phyloP scores from a whole-genome alignment of 2,888 invertebrate species.

The Cinara cedri region DNA sequence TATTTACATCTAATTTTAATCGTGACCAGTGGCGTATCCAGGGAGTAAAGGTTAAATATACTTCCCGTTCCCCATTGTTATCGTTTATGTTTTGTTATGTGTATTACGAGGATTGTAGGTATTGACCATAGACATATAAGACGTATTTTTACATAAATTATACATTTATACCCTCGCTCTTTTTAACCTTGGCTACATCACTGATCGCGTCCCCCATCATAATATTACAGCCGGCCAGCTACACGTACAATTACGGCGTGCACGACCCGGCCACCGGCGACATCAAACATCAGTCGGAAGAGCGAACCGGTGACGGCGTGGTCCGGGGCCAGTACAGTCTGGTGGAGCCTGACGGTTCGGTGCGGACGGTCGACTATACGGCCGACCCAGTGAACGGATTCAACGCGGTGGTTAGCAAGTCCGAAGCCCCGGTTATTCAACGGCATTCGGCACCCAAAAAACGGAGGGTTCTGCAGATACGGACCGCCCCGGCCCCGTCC shows the following conservation, averaged over 20 bases:
- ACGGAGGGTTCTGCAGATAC: no score
- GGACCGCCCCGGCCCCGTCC: not conserved
- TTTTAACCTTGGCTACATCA: no score
- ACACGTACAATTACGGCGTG: slow-evolving; percentile 57
- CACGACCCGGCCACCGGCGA: slow-evolving; percentile 58
- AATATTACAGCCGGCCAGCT: slow-evolving; percentile 49
- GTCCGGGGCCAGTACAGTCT: slow-evolving; percentile 57
- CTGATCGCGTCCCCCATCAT: no score
- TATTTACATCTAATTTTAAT: no score
- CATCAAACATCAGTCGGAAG: slow-evolving; percentile 57
- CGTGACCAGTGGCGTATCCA: no score
- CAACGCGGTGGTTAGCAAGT: slow-evolving; percentile 56
- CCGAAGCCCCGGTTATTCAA: not conserved
- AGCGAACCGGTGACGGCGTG: slow-evolving; percentile 53
- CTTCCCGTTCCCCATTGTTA: no score
- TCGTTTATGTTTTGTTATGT: no score
- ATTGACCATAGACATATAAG: no score
- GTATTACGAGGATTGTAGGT: no score
- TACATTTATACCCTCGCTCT: no score
- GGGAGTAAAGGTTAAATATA: no score
- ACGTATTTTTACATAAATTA: no score
- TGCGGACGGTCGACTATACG: slow-evolving; percentile 57
- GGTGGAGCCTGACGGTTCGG: slow-evolving; percentile 56
- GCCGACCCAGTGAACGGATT: slow-evolving; percentile 58
- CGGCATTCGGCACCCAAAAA: not conserved